Base-by-base conservation (phyloP, 1,140 invertebrate species). In the Prorops nasuta region DNA sequence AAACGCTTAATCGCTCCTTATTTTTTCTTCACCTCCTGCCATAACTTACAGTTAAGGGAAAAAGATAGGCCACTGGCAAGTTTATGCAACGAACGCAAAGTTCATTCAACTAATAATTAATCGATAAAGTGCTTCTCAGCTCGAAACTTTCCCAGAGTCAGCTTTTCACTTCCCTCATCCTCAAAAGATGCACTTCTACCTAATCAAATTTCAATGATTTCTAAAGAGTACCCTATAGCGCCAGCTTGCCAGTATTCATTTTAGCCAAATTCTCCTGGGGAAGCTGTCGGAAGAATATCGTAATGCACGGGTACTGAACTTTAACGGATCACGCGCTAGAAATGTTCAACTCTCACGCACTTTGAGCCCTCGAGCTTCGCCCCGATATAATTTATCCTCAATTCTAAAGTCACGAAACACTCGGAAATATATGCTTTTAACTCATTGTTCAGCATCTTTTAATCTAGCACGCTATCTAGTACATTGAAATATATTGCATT, bases 41-140 rank as follows among this genome's bases (percentile, higher is more conserved):
- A n/a, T n/a, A n/a, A n/a, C n/a, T n/a, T n/a, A n/a, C n/a, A n/a
- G n/a, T n/a, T n/a, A n/a, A n/a, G n/a, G n/a, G n/a, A n/a, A n/a
- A n/a, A n/a, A n/a, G n/a, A n/a, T n/a, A n/a, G n/a, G n/a, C n/a
- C n/a, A n/a, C n/a, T n/a, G 24, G 36, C n/a, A 55, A 54, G 58
- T 60, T 44, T 44, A 46, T 51, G 56, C 52, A 60, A 59, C 42
- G 10, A 28, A 10, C 58, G 49, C 19, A 18, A 44, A 58, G 42
- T 59, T 60, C 56, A 32, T 51, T 51, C 56, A 45, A 55, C 58
- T 60, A 59, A 51, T 60, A 60, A 60, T 60, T 60, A 56, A 60
- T 60, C 56, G 40, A 60, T 49, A 59, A 58, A 60, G 52, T 58
- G 58, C 52, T 51, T 35, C 38, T 20, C 9, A 31, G 49, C 32